These are phyloP conservation scores for Drosophila kurseongensis DNA, from an alignment of 1,140 invertebrate genomes.

Conservation along the genomic window DNA sequence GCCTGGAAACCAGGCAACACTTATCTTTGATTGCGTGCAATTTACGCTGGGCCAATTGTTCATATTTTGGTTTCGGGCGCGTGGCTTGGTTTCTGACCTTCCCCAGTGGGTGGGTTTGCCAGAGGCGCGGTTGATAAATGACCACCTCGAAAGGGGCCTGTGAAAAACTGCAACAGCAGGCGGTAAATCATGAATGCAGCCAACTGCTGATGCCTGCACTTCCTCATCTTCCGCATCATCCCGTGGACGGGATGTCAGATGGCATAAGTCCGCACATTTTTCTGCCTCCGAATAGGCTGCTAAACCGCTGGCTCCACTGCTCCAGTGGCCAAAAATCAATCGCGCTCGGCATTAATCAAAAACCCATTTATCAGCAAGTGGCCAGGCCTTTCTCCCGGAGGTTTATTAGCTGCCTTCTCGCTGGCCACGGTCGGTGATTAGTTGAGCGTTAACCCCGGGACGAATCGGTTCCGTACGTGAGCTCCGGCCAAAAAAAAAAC, in stretches of 20 bases:
- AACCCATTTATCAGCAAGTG: constrained; percentile 67
- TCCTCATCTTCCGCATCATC: constrained; percentile 8
- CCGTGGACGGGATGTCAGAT: constrained; percentile 23
- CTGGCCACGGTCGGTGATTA: constrained; percentile 66
- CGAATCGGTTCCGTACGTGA: constrained; percentile 24
- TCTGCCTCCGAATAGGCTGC: constrained; percentile 28
- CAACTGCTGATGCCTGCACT: constrained; percentile 59
- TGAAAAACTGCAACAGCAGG: constrained; percentile 22
- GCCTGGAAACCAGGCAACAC: constrained; percentile 9
- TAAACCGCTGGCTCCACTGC: constrained; percentile 60
- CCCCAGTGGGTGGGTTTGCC: constrained; percentile 14
- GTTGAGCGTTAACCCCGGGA: constrained; percentile 75
- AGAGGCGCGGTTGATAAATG: constrained; percentile 53
- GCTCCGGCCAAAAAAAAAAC: background rate
- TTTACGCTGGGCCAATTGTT: constrained; percentile 37
- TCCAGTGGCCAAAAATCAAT: constrained; percentile 63
- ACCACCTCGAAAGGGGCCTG: constrained; percentile 13
- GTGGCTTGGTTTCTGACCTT: constrained; percentile 19
- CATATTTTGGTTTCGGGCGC: constrained; percentile 40
- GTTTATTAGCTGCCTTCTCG: constrained; percentile 29
- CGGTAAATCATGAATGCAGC: constrained; percentile 45
- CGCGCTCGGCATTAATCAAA: constrained; percentile 74
- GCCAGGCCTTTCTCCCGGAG: constrained; percentile 25
- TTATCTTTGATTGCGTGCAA: constrained; percentile 48
- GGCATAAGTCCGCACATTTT: constrained; percentile 52